A percentile compares a stretch with the other conserved stretches of the same genome.
phyloP scores from a whole-genome alignment of 2,888 invertebrate genomes.

The Laothoe populi region DNA sequence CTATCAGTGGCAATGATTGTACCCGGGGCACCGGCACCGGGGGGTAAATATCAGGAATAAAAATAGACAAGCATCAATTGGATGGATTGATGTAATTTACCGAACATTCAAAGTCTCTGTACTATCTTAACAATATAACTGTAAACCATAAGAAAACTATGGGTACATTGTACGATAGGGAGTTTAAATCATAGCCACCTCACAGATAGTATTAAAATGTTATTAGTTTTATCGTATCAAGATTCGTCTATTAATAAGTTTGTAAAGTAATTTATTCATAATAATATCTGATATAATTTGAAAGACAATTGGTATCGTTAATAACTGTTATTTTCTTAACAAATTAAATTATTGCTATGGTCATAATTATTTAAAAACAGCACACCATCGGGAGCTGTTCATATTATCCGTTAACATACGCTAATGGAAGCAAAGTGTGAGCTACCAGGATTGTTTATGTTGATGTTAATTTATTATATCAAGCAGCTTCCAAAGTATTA shows the following conservation, averaged over 20 bases:
- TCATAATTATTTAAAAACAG: conserved; percentile 4
- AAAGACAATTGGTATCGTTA: conserved; percentile 11
- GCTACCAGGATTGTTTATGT: neutral
- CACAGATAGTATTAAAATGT: neutral
- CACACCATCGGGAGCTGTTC: neutral
- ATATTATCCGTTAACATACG: neutral
- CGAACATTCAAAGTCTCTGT: neutral
- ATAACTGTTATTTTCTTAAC: conserved; percentile 5
- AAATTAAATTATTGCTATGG: conserved; percentile 8
- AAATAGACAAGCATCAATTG: too few relatives aligned
- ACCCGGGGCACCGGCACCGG: too few relatives aligned
- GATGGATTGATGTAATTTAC: too few relatives aligned
- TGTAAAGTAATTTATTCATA: neutral
- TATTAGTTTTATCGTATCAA: neutral
- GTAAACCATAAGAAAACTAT: neutral
- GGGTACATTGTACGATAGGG: too few relatives aligned
- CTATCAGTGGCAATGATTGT: too few relatives aligned
- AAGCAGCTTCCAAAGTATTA: neutral
- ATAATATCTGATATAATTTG: neutral
- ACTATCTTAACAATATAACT: too few relatives aligned
- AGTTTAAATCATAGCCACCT: neutral
- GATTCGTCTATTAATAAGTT: neutral
- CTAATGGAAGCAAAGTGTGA: neutral
- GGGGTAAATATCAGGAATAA: too few relatives aligned
- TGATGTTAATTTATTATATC: neutral